A percentile compares a stretch with the other conserved stretches of the same genome.
These are phyloP conservation scores for Abrostola triplasia DNA, from an alignment of 2,888 invertebrate species.

Conservation along the genomic window DNA sequence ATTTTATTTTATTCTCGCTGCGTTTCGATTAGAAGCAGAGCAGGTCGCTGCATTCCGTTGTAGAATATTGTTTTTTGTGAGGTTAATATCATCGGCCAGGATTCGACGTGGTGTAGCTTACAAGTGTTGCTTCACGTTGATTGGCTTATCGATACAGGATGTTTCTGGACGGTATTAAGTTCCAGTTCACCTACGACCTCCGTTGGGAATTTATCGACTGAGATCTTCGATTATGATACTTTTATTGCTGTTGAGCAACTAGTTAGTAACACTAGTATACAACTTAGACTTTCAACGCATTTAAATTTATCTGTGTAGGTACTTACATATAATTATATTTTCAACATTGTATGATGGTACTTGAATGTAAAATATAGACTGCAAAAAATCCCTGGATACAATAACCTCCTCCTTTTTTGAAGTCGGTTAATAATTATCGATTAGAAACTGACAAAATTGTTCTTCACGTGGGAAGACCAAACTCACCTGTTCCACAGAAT, in stretches of 20 bases:
- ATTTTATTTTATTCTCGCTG: constrained; percentile 51
- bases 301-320: too few relatives aligned
- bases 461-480: too few relatives aligned
- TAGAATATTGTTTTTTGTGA: constrained; percentile 54
- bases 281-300: too few relatives aligned
- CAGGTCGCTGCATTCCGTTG: constrained; percentile 52
- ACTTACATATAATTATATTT: too few relatives aligned
- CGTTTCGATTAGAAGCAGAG: constrained; percentile 57
- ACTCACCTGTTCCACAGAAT: too few relatives aligned
- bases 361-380: too few relatives aligned
- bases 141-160: constrained; percentile 64
- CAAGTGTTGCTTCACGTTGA: constrained; percentile 71
- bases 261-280: neutral
- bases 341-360: too few relatives aligned
- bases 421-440: too few relatives aligned
- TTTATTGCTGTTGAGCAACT: neutral
- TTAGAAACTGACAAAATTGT: too few relatives aligned
- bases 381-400: too few relatives aligned
- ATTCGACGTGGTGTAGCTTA: constrained; percentile 77
- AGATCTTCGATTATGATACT: neutral
- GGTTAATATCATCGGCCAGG: constrained; percentile 58
- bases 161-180: constrained; percentile 44
- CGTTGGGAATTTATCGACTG: constrained; percentile 24
- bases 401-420: too few relatives aligned
- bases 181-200: constrained; percentile 34